Evolutionary conservation across 2,888 invertebrate genomes (phyloP).

Genomic region (Endomychus coccineus): DNA sequence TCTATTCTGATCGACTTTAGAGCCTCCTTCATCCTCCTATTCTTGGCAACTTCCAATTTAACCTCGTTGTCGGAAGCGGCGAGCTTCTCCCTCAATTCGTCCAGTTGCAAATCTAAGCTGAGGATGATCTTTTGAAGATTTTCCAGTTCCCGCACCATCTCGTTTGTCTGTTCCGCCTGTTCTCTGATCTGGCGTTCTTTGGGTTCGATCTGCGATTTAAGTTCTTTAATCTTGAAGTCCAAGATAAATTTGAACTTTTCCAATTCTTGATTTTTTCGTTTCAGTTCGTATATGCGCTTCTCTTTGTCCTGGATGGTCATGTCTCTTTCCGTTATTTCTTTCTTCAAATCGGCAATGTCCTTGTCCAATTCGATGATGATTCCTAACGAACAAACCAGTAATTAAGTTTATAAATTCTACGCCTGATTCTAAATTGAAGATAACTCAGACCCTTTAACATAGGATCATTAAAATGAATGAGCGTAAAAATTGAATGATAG

Average conservation of each 20-base stretch:
- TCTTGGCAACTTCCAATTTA: conserved; percentile 55
- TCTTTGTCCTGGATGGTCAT: conserved; percentile 79
- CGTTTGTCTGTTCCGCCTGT: conserved; percentile 63
- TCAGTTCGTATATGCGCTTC: conserved; percentile 72
- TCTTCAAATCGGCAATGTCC: conserved; percentile 72
- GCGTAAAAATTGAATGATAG: no score
- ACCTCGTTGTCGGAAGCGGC: conserved; percentile 64
- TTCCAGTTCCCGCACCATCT: conserved; percentile 78
- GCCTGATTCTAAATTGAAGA: no score
- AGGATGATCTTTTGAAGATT: conserved; percentile 67
- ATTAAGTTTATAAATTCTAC: no score
- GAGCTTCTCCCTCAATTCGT: conserved; percentile 71
- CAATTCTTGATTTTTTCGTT: conserved; percentile 77
- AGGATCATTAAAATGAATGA: no score
- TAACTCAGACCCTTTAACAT: no score
- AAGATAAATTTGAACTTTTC: conserved; percentile 89
- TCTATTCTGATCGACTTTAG: conserved; percentile 74
- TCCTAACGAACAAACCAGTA: no score
- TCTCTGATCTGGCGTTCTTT: conserved; percentile 77
- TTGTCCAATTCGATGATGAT: conserved; percentile 65
- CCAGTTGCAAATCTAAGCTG: conserved; percentile 62
- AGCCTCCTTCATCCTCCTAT: conserved; percentile 54
- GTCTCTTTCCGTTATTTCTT: conserved; percentile 78
- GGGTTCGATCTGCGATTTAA: conserved; percentile 76
- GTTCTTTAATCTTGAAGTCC: conserved; percentile 81